Evolutionary conservation across 2,113 vertebrate species (phyloP).

Genomic region (Hippoglossus stenolepis): DNA sequence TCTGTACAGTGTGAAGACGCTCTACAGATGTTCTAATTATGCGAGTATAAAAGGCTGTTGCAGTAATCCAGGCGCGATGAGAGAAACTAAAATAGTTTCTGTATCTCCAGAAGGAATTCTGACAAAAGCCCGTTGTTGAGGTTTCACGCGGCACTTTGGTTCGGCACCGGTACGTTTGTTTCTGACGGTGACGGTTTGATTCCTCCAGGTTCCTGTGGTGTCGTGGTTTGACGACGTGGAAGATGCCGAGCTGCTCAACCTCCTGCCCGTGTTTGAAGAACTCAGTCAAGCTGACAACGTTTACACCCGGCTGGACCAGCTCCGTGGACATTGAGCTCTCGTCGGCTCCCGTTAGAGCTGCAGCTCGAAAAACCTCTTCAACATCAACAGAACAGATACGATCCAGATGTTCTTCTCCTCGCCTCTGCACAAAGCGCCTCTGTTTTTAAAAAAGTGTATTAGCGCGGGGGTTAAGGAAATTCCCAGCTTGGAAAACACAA

Average conservation of each 20-base stretch:
- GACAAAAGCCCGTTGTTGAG: background rate
- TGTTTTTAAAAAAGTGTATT: slow-evolving; percentile 17
- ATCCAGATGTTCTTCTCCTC: slow-evolving; percentile 12
- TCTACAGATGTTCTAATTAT: too few species aligned
- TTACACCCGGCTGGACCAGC: slow-evolving; percentile 87
- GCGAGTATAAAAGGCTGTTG: too few species aligned
- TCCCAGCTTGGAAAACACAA: slow-evolving; percentile 31
- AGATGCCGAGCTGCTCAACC: slow-evolving; percentile 89
- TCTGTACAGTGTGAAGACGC: too few species aligned
- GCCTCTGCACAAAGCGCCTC: slow-evolving; percentile 31
- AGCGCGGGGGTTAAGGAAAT: slow-evolving; percentile 11
- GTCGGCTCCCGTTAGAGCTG: background rate
- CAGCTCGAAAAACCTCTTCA: background rate
- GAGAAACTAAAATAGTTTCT: too few species aligned
- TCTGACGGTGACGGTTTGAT: rapidly evolving
- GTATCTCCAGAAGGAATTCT: too few species aligned
- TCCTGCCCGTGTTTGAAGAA: slow-evolving; percentile 91
- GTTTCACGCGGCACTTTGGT: too few species aligned
- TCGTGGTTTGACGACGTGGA: slow-evolving; percentile 94
- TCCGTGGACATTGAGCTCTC: slow-evolving; percentile 82
- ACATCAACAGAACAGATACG: background rate
- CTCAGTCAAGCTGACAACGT: slow-evolving; percentile 88
- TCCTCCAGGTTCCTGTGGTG: slow-evolving; percentile 86
- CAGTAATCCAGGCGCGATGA: too few species aligned
- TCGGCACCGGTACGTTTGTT: background rate